Evolutionary conservation across 2,888 invertebrate species (phyloP).

Genomic region (Falcaria lacertinaria): DNA sequence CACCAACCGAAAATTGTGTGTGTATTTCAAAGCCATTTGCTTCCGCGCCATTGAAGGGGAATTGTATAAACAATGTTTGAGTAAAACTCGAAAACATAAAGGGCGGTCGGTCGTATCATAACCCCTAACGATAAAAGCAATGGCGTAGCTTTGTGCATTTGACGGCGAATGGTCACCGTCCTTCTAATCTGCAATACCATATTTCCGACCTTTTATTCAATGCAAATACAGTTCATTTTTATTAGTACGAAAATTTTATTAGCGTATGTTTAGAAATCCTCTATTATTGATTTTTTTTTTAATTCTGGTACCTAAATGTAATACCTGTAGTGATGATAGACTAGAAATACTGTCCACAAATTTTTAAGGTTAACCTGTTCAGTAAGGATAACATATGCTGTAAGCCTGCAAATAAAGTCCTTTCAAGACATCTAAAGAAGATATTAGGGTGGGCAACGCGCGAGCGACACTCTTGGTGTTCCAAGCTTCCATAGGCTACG

Average conservation of each 20-base stretch:
- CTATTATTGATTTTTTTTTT: too few relatives aligned
- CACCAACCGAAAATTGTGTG: not conserved
- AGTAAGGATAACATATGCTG: too few relatives aligned
- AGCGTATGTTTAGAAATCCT: not conserved
- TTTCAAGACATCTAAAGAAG: too few relatives aligned
- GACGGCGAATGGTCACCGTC: conserved; percentile 14
- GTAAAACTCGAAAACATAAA: not conserved
- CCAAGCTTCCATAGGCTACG: too few relatives aligned
- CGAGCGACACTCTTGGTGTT: too few relatives aligned
- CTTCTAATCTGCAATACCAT: conserved; percentile 17
- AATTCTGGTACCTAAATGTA: too few relatives aligned
- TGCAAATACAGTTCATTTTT: conserved; percentile 1
- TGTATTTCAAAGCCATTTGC: not conserved
- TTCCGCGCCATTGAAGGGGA: not conserved
- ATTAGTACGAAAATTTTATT: not conserved
- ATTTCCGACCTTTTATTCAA: conserved; percentile 24
- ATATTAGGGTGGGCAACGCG: too few relatives aligned
- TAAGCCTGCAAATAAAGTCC: too few relatives aligned
- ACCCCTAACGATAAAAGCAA: conserved; percentile 5
- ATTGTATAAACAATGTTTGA: conserved; percentile 1
- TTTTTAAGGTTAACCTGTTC: too few relatives aligned
- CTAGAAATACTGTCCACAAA: too few relatives aligned
- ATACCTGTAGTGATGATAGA: too few relatives aligned
- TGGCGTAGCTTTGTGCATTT: conserved; percentile 2
- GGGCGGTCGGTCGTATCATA: conserved; percentile 9